Conservation (phyloP, 2,888 invertebrate species). For the Ectobius pallidus region DNA sequence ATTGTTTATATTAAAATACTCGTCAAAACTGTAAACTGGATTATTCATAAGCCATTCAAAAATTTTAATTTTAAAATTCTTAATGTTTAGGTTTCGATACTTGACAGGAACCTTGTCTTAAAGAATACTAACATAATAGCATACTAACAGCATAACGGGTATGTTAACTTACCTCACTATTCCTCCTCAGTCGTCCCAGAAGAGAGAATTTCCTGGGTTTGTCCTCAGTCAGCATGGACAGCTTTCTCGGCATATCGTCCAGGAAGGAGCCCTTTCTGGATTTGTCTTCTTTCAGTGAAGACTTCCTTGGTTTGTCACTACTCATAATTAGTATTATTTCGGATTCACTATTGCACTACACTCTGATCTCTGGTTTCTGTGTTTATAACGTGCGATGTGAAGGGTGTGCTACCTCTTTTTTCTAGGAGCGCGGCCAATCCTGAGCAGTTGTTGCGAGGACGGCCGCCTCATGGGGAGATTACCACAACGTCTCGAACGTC, state of each 20-base stretch:
- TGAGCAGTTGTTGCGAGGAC: constrained; percentile 19
- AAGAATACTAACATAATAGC: too few species aligned
- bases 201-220: neutral
- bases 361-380: neutral
- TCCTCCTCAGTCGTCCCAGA: neutral
- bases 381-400: neutral
- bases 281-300: constrained; percentile 1
- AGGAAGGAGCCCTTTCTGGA: neutral
- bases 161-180: constrained; percentile 22
- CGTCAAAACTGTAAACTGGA: too few species aligned
- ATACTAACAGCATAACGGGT: too few species aligned
- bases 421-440: constrained; percentile 24
- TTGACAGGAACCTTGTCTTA: too few species aligned
- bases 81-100: too few species aligned
- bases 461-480: neutral
- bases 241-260: neutral
- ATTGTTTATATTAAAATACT: too few species aligned
- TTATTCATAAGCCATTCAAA: too few species aligned
- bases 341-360: neutral
- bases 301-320: neutral
- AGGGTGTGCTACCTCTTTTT: constrained; percentile 7
- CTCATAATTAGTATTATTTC: neutral
- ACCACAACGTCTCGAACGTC: neutral
- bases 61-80: too few species aligned
- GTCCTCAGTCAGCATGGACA: neutral